Base-by-base conservation (phyloP, 2,797 vertebrate genomes). In the Pantherophis alleghaniensis region DNA sequence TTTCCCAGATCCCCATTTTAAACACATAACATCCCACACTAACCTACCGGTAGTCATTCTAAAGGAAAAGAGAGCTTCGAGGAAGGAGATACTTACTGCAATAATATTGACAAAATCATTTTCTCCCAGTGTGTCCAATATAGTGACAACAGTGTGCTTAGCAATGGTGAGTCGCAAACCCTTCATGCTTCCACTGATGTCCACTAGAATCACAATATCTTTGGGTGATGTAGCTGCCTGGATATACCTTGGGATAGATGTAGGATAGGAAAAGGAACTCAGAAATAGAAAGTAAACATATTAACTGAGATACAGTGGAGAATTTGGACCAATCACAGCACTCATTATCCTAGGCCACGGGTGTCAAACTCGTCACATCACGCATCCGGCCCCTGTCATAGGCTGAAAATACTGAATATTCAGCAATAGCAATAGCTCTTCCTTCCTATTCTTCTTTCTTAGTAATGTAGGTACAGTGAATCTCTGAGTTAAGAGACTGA, bases 61-160 rank as follows among this genome's bases (percentile, higher is more conserved):
- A 24, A 83, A 47, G 10, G 37, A 83, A 83, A 83, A 83, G 74
- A 83, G 20, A 47, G 10, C 10, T 83, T 83, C 42, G 5, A 83
- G 42, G 37, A 83, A 83, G 20, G 74, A 66, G 94, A 89, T 3
- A 96, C 98, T 98, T 95, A 99, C 99, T 7, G 99, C 98, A 22
- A 99, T 99, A 93, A 99, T 97, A 94, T 99, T 99, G 94, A 99
- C 98, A 95, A 99, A 99, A 97, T 99, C 99, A 0, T 99, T 99
- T 96, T 99, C 99, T 51, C 99, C 99, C 92, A 99, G 96, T 0
- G 99, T 99, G 95, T 99, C 99, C 96, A 99, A 92, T 94, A 99
- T 99, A 51, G 99, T 99, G 94, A 98, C 96, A 60, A 99, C 98
- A 20, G 99, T 99, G 96, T 99, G 99, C 95, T 99, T 99, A 96